A percentile compares a stretch with the other conserved stretches of the same genome.
Evolutionary conservation across 2,797 vertebrate genomes (phyloP).

Genomic region (Artibeus jamaicensis): DNA sequence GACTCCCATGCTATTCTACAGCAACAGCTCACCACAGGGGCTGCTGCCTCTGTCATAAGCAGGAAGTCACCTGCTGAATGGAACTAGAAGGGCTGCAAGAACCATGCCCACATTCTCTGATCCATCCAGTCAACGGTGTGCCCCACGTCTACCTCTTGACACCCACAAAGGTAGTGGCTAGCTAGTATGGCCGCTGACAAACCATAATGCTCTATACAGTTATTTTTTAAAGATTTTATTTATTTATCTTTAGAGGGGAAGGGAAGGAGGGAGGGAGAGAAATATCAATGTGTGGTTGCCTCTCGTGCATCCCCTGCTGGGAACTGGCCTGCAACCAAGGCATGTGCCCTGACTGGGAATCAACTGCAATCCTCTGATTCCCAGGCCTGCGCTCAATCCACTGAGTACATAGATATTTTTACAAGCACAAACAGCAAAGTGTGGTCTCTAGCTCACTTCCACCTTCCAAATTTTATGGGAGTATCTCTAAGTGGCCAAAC

Average conservation of each 20-base stretch:
- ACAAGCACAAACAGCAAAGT: background rate
- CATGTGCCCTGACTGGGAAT: too few species aligned
- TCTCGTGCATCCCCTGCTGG: too few species aligned
- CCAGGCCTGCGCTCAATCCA: too few species aligned
- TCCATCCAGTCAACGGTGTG: background rate
- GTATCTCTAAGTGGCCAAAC: background rate
- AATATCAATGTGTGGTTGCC: too few species aligned
- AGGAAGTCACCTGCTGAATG: background rate
- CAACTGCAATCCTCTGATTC: too few species aligned
- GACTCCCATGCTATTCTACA: background rate
- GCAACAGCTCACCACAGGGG: background rate
- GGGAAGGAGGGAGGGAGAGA: too few species aligned
- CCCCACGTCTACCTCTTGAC: background rate
- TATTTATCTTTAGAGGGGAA: too few species aligned
- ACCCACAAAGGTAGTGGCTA: background rate
- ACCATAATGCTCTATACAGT: background rate
- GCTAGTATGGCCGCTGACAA: background rate
- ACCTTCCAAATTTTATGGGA: background rate
- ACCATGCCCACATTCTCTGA: background rate
- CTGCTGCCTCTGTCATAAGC: background rate
- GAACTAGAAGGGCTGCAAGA: background rate
- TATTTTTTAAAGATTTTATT: background rate
- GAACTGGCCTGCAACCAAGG: too few species aligned
- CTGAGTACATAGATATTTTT: background rate
- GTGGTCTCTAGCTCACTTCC: background rate